A percentile compares a stretch with the other conserved stretches of the same genome.
phyloP scores from a whole-genome alignment of 2,113 vertebrate genomes.

The Nymphicus hollandicus region DNA sequence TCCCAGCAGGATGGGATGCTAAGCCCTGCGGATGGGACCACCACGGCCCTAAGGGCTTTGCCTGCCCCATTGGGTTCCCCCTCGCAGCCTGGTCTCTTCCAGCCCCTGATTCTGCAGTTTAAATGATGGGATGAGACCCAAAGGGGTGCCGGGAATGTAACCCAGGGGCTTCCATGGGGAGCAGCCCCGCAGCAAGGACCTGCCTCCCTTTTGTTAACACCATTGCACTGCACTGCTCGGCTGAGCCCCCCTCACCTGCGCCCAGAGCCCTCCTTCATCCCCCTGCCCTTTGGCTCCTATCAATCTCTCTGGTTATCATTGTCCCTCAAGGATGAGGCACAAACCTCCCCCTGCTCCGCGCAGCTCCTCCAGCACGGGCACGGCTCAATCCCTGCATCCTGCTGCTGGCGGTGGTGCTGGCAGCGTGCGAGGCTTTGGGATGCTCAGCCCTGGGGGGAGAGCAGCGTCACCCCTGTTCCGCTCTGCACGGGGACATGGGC shows the following conservation, averaged over 20 bases:
- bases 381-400: not conserved
- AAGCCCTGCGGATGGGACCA: not conserved
- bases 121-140: rapidly evolving
- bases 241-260: not conserved
- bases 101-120: not conserved
- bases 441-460: not conserved
- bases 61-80: not conserved
- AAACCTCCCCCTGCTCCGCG: not conserved
- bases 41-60: not conserved
- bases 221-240: rapidly evolving
- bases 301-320: not conserved
- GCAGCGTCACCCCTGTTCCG: not conserved
- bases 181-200: not conserved
- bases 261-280: not conserved
- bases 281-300: not conserved
- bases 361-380: rapidly evolving
- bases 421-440: not conserved
- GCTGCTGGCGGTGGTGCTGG: not conserved
- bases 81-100: not conserved
- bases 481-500: not conserved
- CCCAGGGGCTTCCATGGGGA: rapidly evolving
- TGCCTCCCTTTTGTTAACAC: not conserved
- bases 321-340: not conserved
- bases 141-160: not conserved
- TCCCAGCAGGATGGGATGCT: not conserved